phyloP scores from a whole-genome alignment of 2,797 vertebrate species.

The Margarornis squamiger region DNA sequence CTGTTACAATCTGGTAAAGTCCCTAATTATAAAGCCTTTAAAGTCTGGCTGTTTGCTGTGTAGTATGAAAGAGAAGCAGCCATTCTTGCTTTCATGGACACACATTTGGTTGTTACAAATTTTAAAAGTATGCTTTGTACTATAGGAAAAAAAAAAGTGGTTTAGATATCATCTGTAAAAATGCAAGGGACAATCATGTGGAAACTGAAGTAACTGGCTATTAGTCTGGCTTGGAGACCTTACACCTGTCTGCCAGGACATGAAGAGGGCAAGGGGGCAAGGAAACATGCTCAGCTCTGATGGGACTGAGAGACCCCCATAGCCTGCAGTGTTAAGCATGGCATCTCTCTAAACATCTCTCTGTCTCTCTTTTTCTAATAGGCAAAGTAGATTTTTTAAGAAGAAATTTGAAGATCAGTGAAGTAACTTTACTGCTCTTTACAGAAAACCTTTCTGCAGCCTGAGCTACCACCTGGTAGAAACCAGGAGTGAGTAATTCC shows the following conservation, averaged over 20 bases:
- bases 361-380: not conserved
- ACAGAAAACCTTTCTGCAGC: not conserved
- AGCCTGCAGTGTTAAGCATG: not conserved
- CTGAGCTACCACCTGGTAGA: not conserved
- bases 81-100: not conserved
- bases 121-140: conserved; percentile 37
- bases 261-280: not conserved
- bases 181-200: conserved; percentile 45
- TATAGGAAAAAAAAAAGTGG: not conserved
- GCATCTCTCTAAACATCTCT: not conserved
- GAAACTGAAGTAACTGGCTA: conserved; percentile 14
- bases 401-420: not conserved
- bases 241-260: not conserved
- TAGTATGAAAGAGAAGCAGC: not conserved
- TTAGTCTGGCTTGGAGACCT: conserved; percentile 22
- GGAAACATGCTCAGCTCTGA: accelerated
- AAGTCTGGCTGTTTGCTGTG: not conserved
- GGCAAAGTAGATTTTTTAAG: not conserved
- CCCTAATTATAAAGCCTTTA: conserved; percentile 25
- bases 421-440: not conserved
- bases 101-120: not conserved
- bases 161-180: conserved; percentile 43
- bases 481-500: not conserved
- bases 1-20: not conserved
- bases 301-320: not conserved